Base-by-base conservation (phyloP, 2,797 vertebrate species). In the Pygocentrus nattereri region DNA sequence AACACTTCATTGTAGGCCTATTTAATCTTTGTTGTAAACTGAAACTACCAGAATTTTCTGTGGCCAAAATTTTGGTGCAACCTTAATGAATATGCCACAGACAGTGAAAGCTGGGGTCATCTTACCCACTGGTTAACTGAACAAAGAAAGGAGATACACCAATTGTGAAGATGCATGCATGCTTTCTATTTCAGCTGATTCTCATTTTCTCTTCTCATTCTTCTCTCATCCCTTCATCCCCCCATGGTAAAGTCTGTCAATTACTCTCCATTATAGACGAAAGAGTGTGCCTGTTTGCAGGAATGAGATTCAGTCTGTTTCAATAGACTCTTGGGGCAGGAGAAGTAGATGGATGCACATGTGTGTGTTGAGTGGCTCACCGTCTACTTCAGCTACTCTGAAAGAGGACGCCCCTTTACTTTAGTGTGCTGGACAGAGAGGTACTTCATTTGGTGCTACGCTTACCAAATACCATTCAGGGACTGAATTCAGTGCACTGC, bases 131-230 rank as follows among this genome's bases (percentile, higher is more conserved):
- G 31, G 27, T 71, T 56, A 79, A 67, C 67, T 78, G 30, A 49
- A 61, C 5, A 13, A 72, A 77, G 62, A 87, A 88, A n/a, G 54
- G 82, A 89, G 85, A 83, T 68, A 49, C 80, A 85, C 84, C 61
- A 38, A 11, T 56, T 68, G 59, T 80, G 78, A 83, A 82, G 47
- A 74, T 50, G 82, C 84, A 52, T 76, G 80, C 18, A 23, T 83
- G 83, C 73, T 79, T 84, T 73, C 80, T 59, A 82, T 88, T 65
- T 88, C 85, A 82, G 82, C 76, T 85, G 80, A 23, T 86, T 83
- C 27, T 41, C 31, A 68, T 80, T 62, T 67, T 65, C 25, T 38
- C n/a, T 27, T 71, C 47, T 75, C 65, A 41, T 62, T 74, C 50
- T 25, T 64, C 67, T 73, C 69, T 69, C 49, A 49, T 74, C 59